Conservation (phyloP, 2,797 vertebrate species). For the Cryptoprocta ferox region DNA sequence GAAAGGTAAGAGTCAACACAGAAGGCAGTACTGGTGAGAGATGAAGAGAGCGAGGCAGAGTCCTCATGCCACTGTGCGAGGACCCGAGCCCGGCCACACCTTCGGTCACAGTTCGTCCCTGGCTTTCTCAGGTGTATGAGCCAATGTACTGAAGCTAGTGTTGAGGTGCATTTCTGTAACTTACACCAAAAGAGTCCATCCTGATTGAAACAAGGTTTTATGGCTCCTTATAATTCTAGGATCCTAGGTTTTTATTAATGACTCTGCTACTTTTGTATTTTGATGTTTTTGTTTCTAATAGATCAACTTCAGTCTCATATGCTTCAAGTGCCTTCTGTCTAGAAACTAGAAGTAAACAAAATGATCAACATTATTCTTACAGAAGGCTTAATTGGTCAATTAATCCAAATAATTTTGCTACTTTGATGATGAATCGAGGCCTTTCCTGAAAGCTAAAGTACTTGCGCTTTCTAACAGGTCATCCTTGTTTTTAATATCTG, state of each 20-base stretch:
- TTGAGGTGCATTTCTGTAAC: neutral
- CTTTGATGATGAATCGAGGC: neutral
- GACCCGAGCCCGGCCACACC: neutral
- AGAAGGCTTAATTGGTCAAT: neutral
- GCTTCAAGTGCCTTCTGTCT: neutral
- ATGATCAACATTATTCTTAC: neutral
- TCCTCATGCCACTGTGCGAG: accelerated
- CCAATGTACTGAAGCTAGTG: neutral
- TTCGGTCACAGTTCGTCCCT: accelerated
- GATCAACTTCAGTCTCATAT: neutral
- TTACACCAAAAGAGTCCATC: neutral
- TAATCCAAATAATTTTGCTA: neutral
- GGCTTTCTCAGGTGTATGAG: neutral
- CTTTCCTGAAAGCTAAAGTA: neutral
- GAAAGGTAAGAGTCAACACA: neutral
- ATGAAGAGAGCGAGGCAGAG: neutral
- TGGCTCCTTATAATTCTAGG: neutral
- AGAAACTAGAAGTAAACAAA: conserved; percentile 4
- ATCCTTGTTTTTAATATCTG: neutral
- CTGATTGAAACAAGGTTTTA: neutral
- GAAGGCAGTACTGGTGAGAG: neutral
- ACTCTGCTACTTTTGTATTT: neutral
- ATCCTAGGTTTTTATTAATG: neutral
- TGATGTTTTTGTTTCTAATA: neutral
- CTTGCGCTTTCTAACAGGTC: neutral